A percentile compares a stretch with the other conserved stretches of the same genome.
Conservation (phyloP, 2,797 vertebrate genomes). For the Threskiornis aethiopicus region DNA sequence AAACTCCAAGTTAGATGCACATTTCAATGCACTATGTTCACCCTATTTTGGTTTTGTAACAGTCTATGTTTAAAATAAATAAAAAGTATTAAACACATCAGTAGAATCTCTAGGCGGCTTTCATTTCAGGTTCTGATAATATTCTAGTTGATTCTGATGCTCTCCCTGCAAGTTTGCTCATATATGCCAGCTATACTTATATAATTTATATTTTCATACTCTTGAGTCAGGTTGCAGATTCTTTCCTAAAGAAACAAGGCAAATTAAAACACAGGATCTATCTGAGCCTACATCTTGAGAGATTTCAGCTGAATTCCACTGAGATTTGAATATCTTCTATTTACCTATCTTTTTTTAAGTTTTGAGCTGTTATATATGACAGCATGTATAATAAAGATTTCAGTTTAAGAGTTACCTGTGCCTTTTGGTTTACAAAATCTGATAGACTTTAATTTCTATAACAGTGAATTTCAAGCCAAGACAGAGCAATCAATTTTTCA, state of each 20-base stretch:
- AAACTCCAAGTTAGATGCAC: not conserved
- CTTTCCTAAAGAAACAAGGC: not conserved
- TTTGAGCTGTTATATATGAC: not conserved
- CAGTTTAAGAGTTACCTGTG: not conserved
- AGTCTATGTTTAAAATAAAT: not conserved
- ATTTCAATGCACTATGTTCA: not conserved
- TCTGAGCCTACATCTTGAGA: not conserved
- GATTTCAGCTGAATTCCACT: not conserved
- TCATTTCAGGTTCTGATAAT: not conserved
- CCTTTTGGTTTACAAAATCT: not conserved
- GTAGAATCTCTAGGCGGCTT: not conserved
- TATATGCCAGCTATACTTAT: not conserved
- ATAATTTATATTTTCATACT: not conserved
- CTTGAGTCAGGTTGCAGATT: not conserved
- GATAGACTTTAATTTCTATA: not conserved
- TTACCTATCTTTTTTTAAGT: not conserved
- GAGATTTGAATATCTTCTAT: not conserved
- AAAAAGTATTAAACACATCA: not conserved
- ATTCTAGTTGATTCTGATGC: not conserved
- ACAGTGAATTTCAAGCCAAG: not conserved
- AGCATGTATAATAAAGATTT: not conserved
- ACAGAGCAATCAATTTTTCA: not conserved
- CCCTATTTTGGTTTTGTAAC: not conserved
- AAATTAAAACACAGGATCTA: not conserved
- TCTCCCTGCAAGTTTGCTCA: not conserved